phyloP scores from a whole-genome alignment of 2,797 vertebrate genomes.

The Siniperca undulata region DNA sequence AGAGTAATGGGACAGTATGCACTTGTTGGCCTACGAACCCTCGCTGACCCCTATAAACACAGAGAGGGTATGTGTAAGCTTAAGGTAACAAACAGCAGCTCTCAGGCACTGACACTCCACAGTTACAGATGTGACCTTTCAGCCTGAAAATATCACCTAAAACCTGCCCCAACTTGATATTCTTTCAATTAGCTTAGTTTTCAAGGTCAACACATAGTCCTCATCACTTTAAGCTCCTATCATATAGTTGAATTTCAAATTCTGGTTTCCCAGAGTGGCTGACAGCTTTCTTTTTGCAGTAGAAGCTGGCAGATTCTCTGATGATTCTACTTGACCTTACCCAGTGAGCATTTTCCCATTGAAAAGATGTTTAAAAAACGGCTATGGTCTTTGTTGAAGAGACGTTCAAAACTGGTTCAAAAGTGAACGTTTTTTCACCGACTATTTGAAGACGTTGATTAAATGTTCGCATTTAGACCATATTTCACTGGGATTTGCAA shows the following conservation, averaged over 20 bases:
- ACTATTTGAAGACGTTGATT: too few species aligned
- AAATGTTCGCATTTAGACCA: too few species aligned
- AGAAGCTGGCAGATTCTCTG: not conserved
- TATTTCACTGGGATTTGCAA: too few species aligned
- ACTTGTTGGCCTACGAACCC: constrained; percentile 76
- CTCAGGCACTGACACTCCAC: constrained; percentile 29
- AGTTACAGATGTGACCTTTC: constrained; percentile 23
- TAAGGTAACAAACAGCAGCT: constrained; percentile 37
- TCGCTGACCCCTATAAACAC: constrained; percentile 72
- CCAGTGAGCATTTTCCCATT: too few species aligned
- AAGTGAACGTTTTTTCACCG: too few species aligned
- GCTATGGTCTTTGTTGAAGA: too few species aligned
- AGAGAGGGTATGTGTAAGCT: constrained; percentile 40
- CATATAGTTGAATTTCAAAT: not conserved
- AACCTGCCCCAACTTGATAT: constrained; percentile 1
- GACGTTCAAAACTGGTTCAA: too few species aligned
- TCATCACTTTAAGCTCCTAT: not conserved
- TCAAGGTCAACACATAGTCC: not conserved
- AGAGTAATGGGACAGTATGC: constrained; percentile 61
- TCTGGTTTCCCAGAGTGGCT: not conserved
- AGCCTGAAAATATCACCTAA: constrained; percentile 24
- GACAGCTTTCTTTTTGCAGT: not conserved
- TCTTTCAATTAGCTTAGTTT: not conserved
- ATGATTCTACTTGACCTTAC: not conserved
- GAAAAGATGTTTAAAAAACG: too few species aligned